Evolutionary conservation across 2,797 vertebrate genomes (phyloP), one percentile per base, ranked within the genome.

Genomic region (Molossus alvarezi): DNA sequence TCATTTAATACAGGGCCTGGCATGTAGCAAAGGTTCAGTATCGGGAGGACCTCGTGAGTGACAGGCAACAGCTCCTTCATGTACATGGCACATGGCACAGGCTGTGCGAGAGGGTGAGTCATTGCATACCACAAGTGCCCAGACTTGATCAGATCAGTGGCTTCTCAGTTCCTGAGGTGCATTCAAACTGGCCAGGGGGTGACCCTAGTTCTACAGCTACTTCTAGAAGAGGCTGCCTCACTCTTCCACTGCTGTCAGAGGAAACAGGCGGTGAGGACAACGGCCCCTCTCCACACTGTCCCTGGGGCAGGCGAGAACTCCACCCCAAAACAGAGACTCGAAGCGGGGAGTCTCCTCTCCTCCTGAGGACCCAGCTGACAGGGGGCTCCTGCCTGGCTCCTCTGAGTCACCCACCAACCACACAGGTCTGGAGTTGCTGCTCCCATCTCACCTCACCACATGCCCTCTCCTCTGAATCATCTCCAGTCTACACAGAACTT

Each of bases 111-210:
- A 55, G 0, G 6, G 25, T 20, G 20, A 15, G 37, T 14, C 13
- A 0, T 41, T n/a, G 9, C 15, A 13, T 0, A 25, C 29, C 48
- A 41, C 20, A 10, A 2, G 0, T 3, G 1, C 73, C 51, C 64
- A 33, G 25, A 18, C 48, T 37, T 0, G 0, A 62, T 25, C 23
- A 41, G 53, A 3, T 64, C 23, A 15, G 60, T 7, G 10, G 62
- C 25, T n/a, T 65, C n/a, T 65, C 76, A 8, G 41, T 1, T 41
- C 62, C 77, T 4, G 4, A 23, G 45, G 41, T 65, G 11, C 0
- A 0, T 21, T 89, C 71, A 27, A 25, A 37, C 37, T 2, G 12
- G 37, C 9, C 2, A 41, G 4, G 37, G 4, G 15, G 23, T 6
- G 13, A 45, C 9, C 27, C 6, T 10, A 4, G 13, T 41, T 79